A percentile compares a stretch with the other conserved stretches of the same genome.
Conservation (phyloP, 2,888 invertebrate species). For the Ichneumoninae sp. region DNA sequence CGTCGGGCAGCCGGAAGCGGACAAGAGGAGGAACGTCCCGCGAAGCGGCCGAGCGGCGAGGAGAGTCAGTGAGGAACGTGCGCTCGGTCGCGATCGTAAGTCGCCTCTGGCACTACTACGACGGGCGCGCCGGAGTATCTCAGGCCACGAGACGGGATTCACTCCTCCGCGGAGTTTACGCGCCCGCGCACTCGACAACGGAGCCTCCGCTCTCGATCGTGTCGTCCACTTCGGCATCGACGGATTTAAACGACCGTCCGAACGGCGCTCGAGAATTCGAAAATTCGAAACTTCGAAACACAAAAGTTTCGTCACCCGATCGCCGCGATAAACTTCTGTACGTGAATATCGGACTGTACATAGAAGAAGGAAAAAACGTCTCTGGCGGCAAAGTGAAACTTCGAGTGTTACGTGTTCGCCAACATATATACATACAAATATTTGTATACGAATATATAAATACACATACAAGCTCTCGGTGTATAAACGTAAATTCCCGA, state of each 20-base stretch:
- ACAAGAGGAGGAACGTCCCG: slow-evolving; percentile 29
- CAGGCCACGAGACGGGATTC: slow-evolving; percentile 33
- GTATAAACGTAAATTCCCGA: not conserved
- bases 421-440: not conserved
- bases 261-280: too few relatives aligned
- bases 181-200: slow-evolving; percentile 22
- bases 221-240: not conserved
- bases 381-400: not conserved
- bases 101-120: slow-evolving; percentile 35
- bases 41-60: slow-evolving; percentile 3
- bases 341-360: not conserved
- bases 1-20: not conserved
- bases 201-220: slow-evolving; percentile 1
- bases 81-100: slow-evolving; percentile 44
- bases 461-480: not conserved
- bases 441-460: not conserved
- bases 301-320: not conserved
- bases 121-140: slow-evolving; percentile 3
- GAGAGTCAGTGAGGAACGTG: slow-evolving; percentile 27
- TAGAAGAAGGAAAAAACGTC: not conserved
- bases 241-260: not conserved
- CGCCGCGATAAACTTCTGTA: not conserved
- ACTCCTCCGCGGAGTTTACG: slow-evolving; percentile 4
- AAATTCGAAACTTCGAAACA: not conserved
- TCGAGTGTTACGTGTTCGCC: slow-evolving; percentile 22